Base-by-base conservation (phyloP, 2,888 invertebrate species). In the Drosophila affinis region DNA sequence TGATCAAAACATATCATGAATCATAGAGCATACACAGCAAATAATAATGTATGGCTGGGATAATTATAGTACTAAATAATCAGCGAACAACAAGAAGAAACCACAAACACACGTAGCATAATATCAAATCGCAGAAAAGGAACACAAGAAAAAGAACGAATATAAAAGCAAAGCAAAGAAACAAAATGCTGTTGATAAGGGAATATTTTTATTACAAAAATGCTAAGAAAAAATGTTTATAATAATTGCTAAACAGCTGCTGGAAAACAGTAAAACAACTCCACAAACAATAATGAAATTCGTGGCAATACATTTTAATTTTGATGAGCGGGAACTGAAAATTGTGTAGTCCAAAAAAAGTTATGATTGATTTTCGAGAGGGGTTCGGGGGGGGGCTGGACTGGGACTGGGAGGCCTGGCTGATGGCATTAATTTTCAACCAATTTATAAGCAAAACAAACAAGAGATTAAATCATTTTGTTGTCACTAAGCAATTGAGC, bases 401-500 rank as follows among this genome's bases (percentile, higher is more conserved):
- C 32, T n/a, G 58, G 3, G 18, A 46, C 32, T n/a, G 58, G 48
- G 24, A 24, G 24, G 24, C 4, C 24, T 24, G 24, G 47, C 60
- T 60, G 65, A 62, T 52, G 56, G 53, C 47, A 67, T 64, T 67
- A 67, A 67, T 64, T 64, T 51, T 34, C 70, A 62, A 58, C 58
- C 44, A 54, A 60, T 54, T 57, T 55, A 63, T 58, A 58, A 54
- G 54, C 58, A 70, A 70, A 58, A 59, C 63, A 70, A 71, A 71
- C 71, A 59, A 46, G 52, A 72, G 59, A 72, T 58, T 72, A 17
- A 57, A 70, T 70, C 62, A 54, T 54, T 61, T 56, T 56, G 70
- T 57, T 48, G 61, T 48, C 61, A 58, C 72, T 80, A 80, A 82
- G 39, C 74, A 81, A 83, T 83, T 83, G 83, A 86, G 64, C 83